Conservation (phyloP, 2,888 invertebrate species). For the Amphipyra berbera region DNA sequence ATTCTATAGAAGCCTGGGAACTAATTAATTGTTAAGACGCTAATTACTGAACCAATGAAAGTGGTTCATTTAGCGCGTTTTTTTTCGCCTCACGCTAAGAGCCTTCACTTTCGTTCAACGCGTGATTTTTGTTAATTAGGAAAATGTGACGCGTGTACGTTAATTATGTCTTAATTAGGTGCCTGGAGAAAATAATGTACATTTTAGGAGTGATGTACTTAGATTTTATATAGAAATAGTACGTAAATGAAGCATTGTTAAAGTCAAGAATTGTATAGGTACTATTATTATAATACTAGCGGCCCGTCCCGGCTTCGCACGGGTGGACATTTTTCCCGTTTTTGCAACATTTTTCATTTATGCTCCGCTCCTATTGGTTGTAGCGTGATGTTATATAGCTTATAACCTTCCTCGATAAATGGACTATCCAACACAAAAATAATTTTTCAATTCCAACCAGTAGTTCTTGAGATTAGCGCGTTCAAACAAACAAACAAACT, state of each 20-base stretch:
- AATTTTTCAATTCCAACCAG: too few species aligned
- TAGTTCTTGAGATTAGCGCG: too few species aligned
- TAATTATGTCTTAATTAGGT: conserved; percentile 40
- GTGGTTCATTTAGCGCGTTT: conserved; percentile 27
- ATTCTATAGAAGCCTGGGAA: conserved; percentile 24
- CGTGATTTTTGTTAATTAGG: conserved; percentile 50
- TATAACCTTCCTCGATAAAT: too few species aligned
- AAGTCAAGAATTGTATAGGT: too few species aligned
- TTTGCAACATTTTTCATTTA: too few species aligned
- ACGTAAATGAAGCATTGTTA: neutral
- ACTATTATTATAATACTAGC: too few species aligned
- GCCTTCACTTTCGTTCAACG: conserved; percentile 41
- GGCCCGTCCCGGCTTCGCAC: too few species aligned
- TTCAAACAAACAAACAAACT: too few species aligned
- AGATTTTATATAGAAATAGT: conserved; percentile 9
- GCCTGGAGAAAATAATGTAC: conserved; percentile 13
- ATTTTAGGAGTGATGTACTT: conserved; percentile 12
- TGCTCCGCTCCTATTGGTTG: too few species aligned
- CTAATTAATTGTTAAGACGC: conserved; percentile 11
- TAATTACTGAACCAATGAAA: conserved; percentile 39
- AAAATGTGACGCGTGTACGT: conserved; percentile 29
- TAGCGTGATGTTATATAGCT: too few species aligned
- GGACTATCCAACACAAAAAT: too few species aligned
- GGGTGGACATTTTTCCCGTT: too few species aligned
- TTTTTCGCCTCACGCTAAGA: conserved; percentile 28